Conservation (phyloP, 2,888 invertebrate species). For the Oscheius onirici region DNA sequence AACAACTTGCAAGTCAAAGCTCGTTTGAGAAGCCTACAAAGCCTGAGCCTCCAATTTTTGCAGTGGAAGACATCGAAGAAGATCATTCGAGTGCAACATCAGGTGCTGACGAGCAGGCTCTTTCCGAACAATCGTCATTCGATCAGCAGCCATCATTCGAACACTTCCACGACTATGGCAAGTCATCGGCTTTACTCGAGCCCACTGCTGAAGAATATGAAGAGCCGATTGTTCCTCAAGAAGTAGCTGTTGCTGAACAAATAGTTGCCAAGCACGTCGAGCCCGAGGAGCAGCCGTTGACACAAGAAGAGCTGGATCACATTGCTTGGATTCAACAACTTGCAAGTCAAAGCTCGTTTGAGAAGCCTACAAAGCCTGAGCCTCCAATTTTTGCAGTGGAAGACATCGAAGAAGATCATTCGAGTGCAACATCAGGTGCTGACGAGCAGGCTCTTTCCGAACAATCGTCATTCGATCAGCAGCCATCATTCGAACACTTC, state of each 20-base stretch:
- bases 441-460: slow-evolving; percentile 17
- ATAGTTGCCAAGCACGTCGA: not conserved
- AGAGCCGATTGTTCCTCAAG: not conserved
- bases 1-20: slow-evolving; percentile 34
- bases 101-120: not conserved
- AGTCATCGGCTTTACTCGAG: not conserved
- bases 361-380: no score
- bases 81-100: slow-evolving; percentile 22
- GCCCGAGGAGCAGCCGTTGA: slow-evolving; percentile 17
- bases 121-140: not conserved
- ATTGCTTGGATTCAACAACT: slow-evolving; percentile 34
- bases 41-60: slow-evolving; percentile 7
- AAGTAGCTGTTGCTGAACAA: not conserved
- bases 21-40: not conserved
- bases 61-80: slow-evolving; percentile 29
- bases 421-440: slow-evolving; percentile 44
- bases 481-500: not conserved
- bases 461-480: slow-evolving; percentile 37
- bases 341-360: slow-evolving; percentile 35
- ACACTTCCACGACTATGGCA: not conserved
- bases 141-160: not conserved
- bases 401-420: slow-evolving; percentile 32
- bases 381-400: not conserved
- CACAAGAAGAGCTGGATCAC: slow-evolving; percentile 49
- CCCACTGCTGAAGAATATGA: not conserved